phyloP scores from a whole-genome alignment of 64 coral and sea anemone species.

The Cladopsammia gracilis region DNA sequence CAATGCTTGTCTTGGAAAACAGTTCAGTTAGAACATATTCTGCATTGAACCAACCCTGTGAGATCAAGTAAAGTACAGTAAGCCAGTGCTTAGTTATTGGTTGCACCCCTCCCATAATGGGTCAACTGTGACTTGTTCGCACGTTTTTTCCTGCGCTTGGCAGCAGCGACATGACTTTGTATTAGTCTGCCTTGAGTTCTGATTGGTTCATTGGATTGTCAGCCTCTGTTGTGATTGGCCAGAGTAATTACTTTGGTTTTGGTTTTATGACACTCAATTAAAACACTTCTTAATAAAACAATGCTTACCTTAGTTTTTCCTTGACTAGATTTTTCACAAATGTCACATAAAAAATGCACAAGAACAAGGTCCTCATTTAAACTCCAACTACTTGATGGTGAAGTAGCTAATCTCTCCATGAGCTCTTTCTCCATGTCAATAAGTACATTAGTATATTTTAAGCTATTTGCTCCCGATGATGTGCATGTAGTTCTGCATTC shows the following conservation, averaged over 20 bases:
- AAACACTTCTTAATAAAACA: background rate
- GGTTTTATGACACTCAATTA: no score
- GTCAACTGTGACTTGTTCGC: background rate
- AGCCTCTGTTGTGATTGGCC: no score
- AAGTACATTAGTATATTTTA: constrained; percentile 42
- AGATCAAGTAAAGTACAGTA: background rate
- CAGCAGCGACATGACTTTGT: no score
- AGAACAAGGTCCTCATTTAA: constrained; percentile 76
- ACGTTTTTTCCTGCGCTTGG: background rate
- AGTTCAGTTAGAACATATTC: constrained; percentile 70
- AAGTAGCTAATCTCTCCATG: constrained; percentile 43
- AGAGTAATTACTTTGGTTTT: no score
- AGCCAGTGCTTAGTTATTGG: no score
- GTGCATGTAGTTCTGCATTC: constrained; percentile 15
- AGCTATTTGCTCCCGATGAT: background rate
- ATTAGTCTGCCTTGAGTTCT: no score
- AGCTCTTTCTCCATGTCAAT: constrained; percentile 53
- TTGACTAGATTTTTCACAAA: constrained; percentile 79
- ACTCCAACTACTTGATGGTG: constrained; percentile 66
- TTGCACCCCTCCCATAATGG: no score
- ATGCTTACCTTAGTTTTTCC: constrained; percentile 78
- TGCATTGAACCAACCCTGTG: constrained; percentile 84
- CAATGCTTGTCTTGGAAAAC: constrained; percentile 58
- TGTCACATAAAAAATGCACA: constrained; percentile 72
- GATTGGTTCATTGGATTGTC: no score